Base-by-base conservation (phyloP, 2,888 invertebrate genomes). In the Zaprionus lineosus region DNA sequence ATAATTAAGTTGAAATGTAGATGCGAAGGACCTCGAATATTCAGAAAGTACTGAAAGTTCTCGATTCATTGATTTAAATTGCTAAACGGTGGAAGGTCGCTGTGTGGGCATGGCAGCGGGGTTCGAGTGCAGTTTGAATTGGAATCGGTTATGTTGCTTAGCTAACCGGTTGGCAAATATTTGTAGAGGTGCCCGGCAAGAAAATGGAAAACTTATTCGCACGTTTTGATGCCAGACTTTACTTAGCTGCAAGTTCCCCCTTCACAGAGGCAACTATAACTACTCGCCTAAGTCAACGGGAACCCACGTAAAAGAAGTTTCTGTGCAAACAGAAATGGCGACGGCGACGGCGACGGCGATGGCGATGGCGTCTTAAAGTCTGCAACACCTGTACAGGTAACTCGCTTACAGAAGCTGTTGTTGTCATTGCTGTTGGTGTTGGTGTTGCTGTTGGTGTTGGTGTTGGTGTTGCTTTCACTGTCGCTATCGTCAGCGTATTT, bases 151-250 rank as follows among this genome's bases (percentile, higher is more conserved):
- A 34, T 18, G 48, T 46, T 37, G 41, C 68, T 40, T 52, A 62
- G 68, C 52, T 46, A 44, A 33, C 60, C 43, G 18, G 58, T 21
- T 15, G 56, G 50, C 51, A 76, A 79, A 79, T 76, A 79, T 75
- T 76, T 73, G 52, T 43, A 1, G 9, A 31, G 24, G 19, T 9
- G 12, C 12, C 6, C 15, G 41, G 66, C 56, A 66, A 39, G 62
- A 69, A 73, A 74, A 69, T 69, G 50, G 59, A 58, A 78, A 77
- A 77, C 59, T 78, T 77, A 63, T 82, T 53, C 69, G 72, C 76
- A 77, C 76, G 82, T 63, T 81, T 61, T 41, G 12, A 56, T 36
- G 48, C 28, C 57, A 78, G 77, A 78, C 82, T 78, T 82, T 82
- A 61, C 70, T 70, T 62, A 69, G 72, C 46, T 40, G 46, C 69